These are phyloP conservation scores for Catonia carolina DNA, from an alignment of 2,888 invertebrate genomes.

Conservation along the genomic window DNA sequence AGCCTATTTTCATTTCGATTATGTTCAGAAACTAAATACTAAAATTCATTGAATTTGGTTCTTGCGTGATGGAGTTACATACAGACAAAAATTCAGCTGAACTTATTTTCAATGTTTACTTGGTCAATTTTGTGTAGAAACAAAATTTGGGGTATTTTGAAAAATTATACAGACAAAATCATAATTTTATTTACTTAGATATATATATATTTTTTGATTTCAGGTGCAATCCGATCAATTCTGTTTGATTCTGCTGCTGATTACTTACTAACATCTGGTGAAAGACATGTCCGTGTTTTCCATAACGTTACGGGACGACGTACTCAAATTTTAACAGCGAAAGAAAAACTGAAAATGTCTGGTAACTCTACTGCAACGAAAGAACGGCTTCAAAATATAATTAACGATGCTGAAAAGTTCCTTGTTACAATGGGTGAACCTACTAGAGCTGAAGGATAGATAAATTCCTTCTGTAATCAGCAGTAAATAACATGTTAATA, in stretches of 20 bases:
- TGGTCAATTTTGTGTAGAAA: too few relatives aligned
- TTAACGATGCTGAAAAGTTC: conserved; percentile 52
- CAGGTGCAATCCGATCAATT: conserved; percentile 61
- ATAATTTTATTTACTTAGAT: too few relatives aligned
- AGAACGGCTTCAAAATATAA: conserved; percentile 64
- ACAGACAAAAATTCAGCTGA: too few relatives aligned
- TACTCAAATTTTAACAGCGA: conserved; percentile 45
- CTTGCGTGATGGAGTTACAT: too few relatives aligned
- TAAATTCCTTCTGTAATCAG: too few relatives aligned
- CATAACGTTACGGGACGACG: conserved; percentile 68
- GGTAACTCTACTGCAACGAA: conserved; percentile 65
- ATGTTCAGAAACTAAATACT: too few relatives aligned
- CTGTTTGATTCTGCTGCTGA: conserved; percentile 69
- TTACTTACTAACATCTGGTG: conserved; percentile 65
- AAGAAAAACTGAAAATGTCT: conserved; percentile 43
- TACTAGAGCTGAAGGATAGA: conserved; percentile 1
- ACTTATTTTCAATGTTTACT: too few relatives aligned
- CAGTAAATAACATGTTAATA: too few relatives aligned
- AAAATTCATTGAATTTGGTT: too few relatives aligned
- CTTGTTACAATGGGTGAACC: conserved; percentile 33
- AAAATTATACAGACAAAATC: too few relatives aligned
- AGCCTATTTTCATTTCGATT: too few relatives aligned
- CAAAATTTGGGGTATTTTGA: too few relatives aligned
- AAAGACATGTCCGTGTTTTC: conserved; percentile 68
- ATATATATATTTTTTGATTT: conserved; percentile 39